These are phyloP conservation scores for Hydropotes inermis DNA, from an alignment of 2,113 vertebrate species.

Conservation along the genomic window DNA sequence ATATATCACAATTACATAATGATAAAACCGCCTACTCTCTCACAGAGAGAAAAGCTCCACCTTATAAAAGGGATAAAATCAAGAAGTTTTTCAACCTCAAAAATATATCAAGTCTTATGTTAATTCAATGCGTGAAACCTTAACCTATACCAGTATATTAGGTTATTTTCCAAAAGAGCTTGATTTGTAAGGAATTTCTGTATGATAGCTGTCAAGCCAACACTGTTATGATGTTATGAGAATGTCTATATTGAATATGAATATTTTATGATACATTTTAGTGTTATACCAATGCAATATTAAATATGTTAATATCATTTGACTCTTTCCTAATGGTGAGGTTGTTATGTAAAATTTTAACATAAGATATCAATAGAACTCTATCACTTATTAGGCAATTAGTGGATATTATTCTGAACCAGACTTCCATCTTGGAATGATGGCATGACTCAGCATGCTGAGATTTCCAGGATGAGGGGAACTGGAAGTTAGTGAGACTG, in stretches of 20 bases:
- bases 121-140: background rate
- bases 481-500: background rate
- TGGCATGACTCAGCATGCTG: background rate
- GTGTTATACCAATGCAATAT: background rate
- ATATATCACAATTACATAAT: background rate
- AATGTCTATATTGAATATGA: background rate
- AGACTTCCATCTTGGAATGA: background rate
- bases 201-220: background rate
- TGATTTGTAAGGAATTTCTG: background rate
- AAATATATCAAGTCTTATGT: background rate
- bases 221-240: background rate
- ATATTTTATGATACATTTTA: background rate
- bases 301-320: slow-evolving; percentile 19
- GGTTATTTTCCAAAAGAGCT: background rate
- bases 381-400: background rate
- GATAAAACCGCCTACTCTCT: background rate
- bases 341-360: background rate
- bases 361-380: background rate
- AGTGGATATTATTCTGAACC: background rate
- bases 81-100: background rate
- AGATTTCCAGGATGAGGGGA: background rate
- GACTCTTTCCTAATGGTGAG: background rate
- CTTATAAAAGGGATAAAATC: background rate
- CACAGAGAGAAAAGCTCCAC: background rate
- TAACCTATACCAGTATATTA: background rate